Conservation (phyloP, 2,113 vertebrate genomes). For the Hiodon alosoides region DNA sequence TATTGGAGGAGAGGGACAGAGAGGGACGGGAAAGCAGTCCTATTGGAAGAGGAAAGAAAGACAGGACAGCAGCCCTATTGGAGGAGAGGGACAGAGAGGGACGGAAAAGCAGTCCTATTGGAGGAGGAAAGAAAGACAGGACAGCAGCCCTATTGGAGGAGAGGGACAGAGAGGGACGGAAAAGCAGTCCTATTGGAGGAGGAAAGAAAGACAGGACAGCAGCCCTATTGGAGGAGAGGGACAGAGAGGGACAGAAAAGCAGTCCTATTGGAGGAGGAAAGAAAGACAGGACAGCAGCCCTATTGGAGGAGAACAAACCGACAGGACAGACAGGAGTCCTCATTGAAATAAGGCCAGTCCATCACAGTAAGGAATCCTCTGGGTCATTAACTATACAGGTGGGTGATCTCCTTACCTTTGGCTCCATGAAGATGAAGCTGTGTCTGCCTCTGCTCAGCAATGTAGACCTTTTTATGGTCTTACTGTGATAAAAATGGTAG, state of each 20-base stretch:
- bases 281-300: background rate
- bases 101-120: too few species aligned
- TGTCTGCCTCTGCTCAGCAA: constrained; percentile 75
- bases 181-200: too few species aligned
- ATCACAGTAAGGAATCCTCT: constrained; percentile 25
- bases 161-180: too few species aligned
- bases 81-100: too few species aligned
- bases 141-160: constrained; percentile 31
- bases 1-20: too few species aligned
- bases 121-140: too few species aligned
- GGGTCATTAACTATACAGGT: constrained; percentile 42
- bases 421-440: constrained; percentile 80
- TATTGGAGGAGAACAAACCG: background rate
- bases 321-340: too few species aligned
- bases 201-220: too few species aligned
- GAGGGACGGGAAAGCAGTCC: too few species aligned
- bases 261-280: background rate
- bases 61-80: too few species aligned
- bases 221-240: constrained; percentile 36
- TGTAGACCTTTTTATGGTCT: constrained; percentile 76
- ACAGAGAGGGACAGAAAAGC: background rate
- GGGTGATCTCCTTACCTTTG: constrained; percentile 78
- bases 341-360: background rate
- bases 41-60: too few species aligned
- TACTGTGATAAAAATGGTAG: constrained; percentile 83